Evolutionary conservation across 2,113 vertebrate species (phyloP).

Genomic region (Taxidea taxus): DNA sequence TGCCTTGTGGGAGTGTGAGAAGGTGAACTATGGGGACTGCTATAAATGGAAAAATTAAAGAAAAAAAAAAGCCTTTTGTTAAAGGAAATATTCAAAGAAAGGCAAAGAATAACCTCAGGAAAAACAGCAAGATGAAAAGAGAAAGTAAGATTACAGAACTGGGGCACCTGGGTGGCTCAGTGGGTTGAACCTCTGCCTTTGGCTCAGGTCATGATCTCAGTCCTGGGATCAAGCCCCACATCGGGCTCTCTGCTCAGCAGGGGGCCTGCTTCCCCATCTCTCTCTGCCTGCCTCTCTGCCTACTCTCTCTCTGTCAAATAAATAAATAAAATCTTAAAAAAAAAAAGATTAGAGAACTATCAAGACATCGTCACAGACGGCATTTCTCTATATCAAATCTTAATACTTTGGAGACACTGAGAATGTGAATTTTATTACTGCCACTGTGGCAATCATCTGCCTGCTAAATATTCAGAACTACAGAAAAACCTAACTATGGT

Average conservation of each 20-base stretch:
- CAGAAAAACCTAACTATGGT: not conserved
- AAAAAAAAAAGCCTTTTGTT: not conserved
- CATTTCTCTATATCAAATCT: not conserved
- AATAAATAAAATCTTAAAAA: no score
- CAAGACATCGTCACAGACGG: not conserved
- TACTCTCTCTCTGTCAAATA: no score
- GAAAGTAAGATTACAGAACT: not conserved
- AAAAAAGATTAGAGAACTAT: not conserved
- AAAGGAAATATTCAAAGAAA: constrained; percentile 8
- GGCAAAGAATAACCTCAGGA: not conserved
- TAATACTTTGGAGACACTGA: not conserved
- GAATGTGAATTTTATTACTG: not conserved
- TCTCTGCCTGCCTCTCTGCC: no score
- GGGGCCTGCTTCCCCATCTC: no score
- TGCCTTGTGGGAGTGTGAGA: constrained; percentile 93
- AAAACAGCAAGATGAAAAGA: not conserved
- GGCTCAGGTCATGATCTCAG: no score
- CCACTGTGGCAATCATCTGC: not conserved
- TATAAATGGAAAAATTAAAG: constrained; percentile 19
- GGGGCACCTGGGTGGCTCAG: no score
- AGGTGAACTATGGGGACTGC: constrained; percentile 95
- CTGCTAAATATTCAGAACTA: not conserved
- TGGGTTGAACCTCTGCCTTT: no score
- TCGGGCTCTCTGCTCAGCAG: no score
- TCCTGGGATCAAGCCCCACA: no score